phyloP scores from a whole-genome alignment of 2,113 vertebrate genomes.

The Ochotona curzoniae region DNA sequence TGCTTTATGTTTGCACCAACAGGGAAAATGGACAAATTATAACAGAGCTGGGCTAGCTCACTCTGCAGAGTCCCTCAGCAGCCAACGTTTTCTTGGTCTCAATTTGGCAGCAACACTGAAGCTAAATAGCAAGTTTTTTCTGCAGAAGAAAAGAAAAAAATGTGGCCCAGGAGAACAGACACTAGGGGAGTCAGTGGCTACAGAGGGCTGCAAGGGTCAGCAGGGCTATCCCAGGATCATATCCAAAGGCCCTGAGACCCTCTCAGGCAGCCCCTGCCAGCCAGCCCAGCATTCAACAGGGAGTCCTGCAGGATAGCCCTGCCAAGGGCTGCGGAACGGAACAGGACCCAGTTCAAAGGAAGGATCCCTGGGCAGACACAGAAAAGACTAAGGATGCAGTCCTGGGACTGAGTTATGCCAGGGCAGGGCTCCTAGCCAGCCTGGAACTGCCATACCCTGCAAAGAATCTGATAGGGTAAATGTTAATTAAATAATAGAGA shows the following conservation, averaged over 20 bases:
- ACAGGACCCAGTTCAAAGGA: neutral
- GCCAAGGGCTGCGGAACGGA: neutral
- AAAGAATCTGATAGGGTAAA: neutral
- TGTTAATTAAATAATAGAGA: neutral
- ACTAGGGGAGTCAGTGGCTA: neutral
- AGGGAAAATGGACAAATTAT: neutral
- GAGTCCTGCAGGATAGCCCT: neutral
- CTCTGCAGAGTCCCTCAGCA: neutral
- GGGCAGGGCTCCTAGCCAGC: neutral
- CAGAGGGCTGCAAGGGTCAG: neutral
- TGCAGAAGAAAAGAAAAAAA: neutral
- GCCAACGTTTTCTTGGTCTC: neutral
- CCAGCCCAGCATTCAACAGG: neutral
- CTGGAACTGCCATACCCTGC: neutral
- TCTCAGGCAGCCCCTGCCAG: neutral
- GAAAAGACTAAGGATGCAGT: neutral
- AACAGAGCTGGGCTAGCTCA: neutral
- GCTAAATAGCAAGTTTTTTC: neutral
- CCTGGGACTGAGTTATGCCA: neutral
- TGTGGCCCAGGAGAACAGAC: neutral
- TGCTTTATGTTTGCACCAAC: too few species aligned
- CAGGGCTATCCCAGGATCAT: neutral
- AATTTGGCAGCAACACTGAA: neutral
- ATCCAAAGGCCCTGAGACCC: neutral
- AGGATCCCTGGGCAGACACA: neutral